Evolutionary conservation across 2,888 invertebrate genomes (phyloP).

Genomic region (Drosophila atroscutellata): DNA sequence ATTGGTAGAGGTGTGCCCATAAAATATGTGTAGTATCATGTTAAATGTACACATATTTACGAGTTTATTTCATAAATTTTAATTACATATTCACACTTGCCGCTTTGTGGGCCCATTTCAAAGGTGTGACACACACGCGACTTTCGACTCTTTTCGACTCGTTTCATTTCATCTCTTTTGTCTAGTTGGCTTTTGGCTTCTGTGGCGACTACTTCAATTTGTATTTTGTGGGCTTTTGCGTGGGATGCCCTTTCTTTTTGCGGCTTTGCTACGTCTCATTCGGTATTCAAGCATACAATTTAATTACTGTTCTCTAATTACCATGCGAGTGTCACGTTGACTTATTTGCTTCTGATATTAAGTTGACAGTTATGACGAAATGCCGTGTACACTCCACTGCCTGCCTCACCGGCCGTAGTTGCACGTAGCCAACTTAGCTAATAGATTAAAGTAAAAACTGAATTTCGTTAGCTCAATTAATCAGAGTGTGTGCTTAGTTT

Average conservation of each 20-base stretch:
- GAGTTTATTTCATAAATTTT: conserved; percentile 75
- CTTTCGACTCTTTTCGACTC: conserved; percentile 25
- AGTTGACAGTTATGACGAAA: conserved; percentile 75
- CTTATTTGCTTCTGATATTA: conserved; percentile 71
- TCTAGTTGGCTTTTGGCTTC: conserved; percentile 37
- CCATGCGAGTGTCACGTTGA: conserved; percentile 67
- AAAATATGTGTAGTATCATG: conserved; percentile 30
- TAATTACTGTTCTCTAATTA: conserved; percentile 71
- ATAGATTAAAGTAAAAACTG: conserved; percentile 1
- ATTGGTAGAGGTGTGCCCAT: conserved; percentile 37
- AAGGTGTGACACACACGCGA: conserved; percentile 64
- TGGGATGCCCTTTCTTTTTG: conserved; percentile 46
- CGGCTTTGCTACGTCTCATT: conserved; percentile 33
- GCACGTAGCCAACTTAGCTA: background rate
- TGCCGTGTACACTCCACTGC: conserved; percentile 44
- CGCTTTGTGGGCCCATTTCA: conserved; percentile 35
- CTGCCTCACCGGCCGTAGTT: background rate
- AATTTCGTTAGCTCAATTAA: background rate
- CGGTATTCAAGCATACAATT: conserved; percentile 47
- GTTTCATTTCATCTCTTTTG: conserved; percentile 21
- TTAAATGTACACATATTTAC: conserved; percentile 36
- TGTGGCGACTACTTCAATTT: conserved; percentile 41
- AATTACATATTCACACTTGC: conserved; percentile 76
- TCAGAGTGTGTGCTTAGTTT: background rate
- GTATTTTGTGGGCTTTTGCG: conserved; percentile 26